Conservation (phyloP, 92 coral and sea anemone species). For the Porites evermanni region DNA sequence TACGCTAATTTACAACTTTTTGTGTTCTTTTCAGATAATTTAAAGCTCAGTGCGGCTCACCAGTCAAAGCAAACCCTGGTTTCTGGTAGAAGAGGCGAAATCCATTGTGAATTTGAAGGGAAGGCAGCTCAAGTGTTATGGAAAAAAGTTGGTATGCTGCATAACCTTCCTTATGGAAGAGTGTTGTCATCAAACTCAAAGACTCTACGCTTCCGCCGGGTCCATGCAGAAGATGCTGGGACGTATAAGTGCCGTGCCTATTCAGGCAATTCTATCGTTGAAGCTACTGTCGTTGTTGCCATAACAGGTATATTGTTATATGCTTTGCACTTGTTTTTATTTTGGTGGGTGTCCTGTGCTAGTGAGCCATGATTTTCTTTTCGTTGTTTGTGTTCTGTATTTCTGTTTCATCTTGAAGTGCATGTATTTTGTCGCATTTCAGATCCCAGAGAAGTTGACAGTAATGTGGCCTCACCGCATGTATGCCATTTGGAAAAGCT, state of each 20-base stretch:
- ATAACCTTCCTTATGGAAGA: constrained; percentile 38
- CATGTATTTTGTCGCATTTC: background rate
- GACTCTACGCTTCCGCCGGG: constrained; percentile 59
- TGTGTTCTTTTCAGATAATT: background rate
- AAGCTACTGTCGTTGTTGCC: constrained; percentile 66
- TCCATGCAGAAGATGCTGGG: constrained; percentile 71
- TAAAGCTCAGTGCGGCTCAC: constrained; percentile 64
- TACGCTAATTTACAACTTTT: background rate
- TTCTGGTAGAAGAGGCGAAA: constrained; percentile 67
- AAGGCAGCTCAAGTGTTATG: constrained; percentile 79
- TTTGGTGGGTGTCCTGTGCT: too few relatives aligned
- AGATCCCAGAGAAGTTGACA: constrained; percentile 28
- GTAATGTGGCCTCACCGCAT: constrained; percentile 52
- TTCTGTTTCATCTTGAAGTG: too few relatives aligned
- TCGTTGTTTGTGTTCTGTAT: too few relatives aligned
- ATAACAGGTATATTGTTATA: constrained; percentile 60
- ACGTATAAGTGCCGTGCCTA: constrained; percentile 71
- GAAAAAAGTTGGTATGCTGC: constrained; percentile 57
- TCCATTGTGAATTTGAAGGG: constrained; percentile 73
- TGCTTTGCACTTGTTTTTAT: background rate
- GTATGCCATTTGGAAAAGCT: constrained; percentile 75
- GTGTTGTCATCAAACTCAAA: constrained; percentile 52
- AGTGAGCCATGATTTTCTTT: too few relatives aligned
- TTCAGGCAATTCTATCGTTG: constrained; percentile 54
- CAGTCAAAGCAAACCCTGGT: constrained; percentile 50